These are phyloP conservation scores for Myotis lucifugus DNA, from an alignment of 2,113 vertebrate genomes.

Conservation along the genomic window DNA sequence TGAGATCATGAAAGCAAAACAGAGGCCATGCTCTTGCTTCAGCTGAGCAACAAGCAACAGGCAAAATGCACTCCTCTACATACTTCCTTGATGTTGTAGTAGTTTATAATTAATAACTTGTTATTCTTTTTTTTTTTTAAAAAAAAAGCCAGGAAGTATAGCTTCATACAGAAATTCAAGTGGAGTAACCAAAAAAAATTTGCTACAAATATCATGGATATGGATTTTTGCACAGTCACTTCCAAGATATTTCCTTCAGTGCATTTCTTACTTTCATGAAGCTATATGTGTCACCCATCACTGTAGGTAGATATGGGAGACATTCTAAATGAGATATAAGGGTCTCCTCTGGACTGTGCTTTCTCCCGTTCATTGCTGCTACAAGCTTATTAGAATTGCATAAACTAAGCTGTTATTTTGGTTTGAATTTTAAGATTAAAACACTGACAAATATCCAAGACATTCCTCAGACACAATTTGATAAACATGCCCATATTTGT, in stretches of 20 bases:
- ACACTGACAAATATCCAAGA: slow-evolving; percentile 34
- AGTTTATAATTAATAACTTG: background rate
- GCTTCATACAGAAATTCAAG: background rate
- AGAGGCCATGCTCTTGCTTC: background rate
- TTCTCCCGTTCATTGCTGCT: background rate
- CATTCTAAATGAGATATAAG: background rate
- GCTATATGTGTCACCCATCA: background rate
- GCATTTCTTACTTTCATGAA: background rate
- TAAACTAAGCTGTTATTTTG: background rate
- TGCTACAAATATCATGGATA: background rate
- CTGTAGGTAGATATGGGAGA: background rate
- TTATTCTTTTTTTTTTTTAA: background rate
- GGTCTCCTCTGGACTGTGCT: background rate
- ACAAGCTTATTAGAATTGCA: background rate
- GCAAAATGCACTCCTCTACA: background rate
- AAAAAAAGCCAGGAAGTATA: background rate
- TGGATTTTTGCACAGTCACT: background rate
- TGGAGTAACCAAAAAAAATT: background rate
- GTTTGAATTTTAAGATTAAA: slow-evolving; percentile 39
- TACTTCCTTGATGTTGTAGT: background rate
- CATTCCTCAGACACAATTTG: slow-evolving; percentile 31
- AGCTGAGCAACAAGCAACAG: background rate
- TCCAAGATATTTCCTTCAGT: background rate
- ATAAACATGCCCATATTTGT: slow-evolving; percentile 40
- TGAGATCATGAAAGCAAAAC: slow-evolving; percentile 42